Percentiles rank a stretch among this genome's conserved stretches.
These are phyloP conservation scores for Cosmopolites sordidus DNA, from an alignment of 2,888 invertebrate genomes.

Conservation along the genomic window DNA sequence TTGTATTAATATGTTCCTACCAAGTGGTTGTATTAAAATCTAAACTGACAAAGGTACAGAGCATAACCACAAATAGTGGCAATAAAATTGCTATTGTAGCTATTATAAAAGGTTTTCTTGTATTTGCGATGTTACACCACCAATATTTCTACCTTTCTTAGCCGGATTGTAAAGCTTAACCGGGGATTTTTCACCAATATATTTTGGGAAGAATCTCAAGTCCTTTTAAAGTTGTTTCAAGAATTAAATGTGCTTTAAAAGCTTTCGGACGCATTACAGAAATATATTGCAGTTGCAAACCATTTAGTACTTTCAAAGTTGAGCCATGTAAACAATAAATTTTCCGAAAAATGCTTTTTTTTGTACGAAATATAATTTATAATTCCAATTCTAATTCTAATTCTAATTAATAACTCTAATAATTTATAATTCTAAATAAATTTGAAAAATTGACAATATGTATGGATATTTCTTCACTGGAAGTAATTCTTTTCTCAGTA, in stretches of 20 bases:
- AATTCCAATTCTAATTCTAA: too few species aligned
- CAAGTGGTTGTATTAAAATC: too few species aligned
- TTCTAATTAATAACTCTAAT: too few species aligned
- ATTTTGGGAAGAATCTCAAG: conserved; percentile 7
- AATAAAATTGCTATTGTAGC: not conserved
- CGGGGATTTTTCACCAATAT: conserved; percentile 9
- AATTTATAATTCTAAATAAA: too few species aligned
- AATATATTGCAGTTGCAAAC: conserved; percentile 11
- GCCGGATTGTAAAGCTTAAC: not conserved
- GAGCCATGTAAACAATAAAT: conserved; percentile 3
- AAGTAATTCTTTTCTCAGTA: too few species aligned
- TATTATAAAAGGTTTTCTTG: not conserved
- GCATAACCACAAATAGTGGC: not conserved
- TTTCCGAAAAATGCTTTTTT: not conserved
- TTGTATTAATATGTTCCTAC: too few species aligned
- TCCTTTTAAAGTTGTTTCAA: conserved; percentile 17
- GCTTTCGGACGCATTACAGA: conserved; percentile 14
- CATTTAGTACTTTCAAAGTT: conserved; percentile 10
- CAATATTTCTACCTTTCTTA: conserved; percentile 2
- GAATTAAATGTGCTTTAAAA: conserved; percentile 17
- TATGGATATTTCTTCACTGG: too few species aligned
- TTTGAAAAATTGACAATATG: too few species aligned
- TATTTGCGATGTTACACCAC: conserved; percentile 3
- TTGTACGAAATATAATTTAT: not conserved
- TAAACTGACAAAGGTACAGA: too few species aligned